phyloP scores from a whole-genome alignment of 30 jellyfish, hydroid and myxozoan genomes.

The Haliclystus octoradiatus region DNA sequence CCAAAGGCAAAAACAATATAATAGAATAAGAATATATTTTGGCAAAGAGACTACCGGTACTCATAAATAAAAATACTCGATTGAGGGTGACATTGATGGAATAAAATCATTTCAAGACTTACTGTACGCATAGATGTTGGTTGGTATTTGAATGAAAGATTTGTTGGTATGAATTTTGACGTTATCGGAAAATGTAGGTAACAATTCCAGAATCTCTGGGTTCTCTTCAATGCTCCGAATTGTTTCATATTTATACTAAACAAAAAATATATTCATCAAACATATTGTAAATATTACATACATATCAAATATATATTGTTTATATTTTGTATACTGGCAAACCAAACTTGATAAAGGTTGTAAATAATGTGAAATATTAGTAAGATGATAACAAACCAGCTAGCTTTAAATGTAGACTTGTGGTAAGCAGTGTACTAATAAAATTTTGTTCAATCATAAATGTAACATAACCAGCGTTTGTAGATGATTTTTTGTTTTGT shows the following conservation, averaged over 20 bases:
- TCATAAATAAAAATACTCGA: too few species aligned
- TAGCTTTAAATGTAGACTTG: too few species aligned
- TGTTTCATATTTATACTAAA: slow-evolving; percentile 21
- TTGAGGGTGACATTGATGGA: too few species aligned
- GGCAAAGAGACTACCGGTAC: too few species aligned
- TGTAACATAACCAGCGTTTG: too few species aligned
- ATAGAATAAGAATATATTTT: too few species aligned
- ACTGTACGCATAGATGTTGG: slow-evolving; percentile 48
- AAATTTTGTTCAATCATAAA: too few species aligned
- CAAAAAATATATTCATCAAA: not conserved
- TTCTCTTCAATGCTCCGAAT: slow-evolving; percentile 23
- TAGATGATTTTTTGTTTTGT: too few species aligned
- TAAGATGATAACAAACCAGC: too few species aligned
- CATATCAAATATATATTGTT: not conserved
- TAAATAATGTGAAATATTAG: not conserved
- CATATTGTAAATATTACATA: not conserved
- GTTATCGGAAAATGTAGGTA: slow-evolving; percentile 30
- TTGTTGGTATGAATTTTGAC: slow-evolving; percentile 28
- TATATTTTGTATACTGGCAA: not conserved
- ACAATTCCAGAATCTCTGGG: slow-evolving; percentile 9
- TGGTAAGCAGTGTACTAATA: too few species aligned
- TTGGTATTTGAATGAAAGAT: slow-evolving; percentile 85
- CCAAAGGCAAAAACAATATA: too few species aligned
- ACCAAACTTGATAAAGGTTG: not conserved
- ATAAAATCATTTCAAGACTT: too few species aligned